phyloP scores from a whole-genome alignment of 2,113 vertebrate genomes.

The Motacilla alba region DNA sequence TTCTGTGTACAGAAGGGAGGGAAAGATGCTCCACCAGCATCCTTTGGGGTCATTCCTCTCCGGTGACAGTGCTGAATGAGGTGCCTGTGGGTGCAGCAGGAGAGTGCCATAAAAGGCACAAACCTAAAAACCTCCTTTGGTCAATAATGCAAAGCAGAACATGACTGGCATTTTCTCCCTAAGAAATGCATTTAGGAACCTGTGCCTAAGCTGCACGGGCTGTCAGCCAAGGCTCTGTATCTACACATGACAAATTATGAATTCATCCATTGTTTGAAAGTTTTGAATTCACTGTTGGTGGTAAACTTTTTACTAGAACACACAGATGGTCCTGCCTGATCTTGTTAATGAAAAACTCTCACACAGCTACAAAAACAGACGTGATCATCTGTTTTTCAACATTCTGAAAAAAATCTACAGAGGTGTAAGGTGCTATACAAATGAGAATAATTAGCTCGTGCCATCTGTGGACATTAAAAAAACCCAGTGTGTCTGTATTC shows the following conservation, averaged over 20 bases:
- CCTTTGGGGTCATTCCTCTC: neutral
- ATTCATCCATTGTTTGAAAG: constrained; percentile 59
- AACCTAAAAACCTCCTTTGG: neutral
- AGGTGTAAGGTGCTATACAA: constrained; percentile 73
- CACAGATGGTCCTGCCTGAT: constrained; percentile 85
- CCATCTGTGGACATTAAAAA: constrained; percentile 69
- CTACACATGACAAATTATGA: constrained; percentile 2
- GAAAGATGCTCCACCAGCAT: neutral
- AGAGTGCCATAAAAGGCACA: neutral
- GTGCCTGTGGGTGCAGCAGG: neutral
- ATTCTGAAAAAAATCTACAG: constrained; percentile 60
- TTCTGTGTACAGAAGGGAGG: rapidly evolving
- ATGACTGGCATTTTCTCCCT: neutral
- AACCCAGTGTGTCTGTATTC: neutral
- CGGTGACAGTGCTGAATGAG: neutral
- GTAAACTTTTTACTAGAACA: constrained; percentile 78
- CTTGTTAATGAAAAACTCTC: constrained; percentile 84
- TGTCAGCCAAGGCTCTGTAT: neutral
- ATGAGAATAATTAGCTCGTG: constrained; percentile 71
- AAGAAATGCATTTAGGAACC: neutral
- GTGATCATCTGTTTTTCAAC: constrained; percentile 80
- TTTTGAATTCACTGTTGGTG: constrained; percentile 62
- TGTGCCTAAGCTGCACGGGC: constrained; percentile 8
- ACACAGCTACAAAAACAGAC: constrained; percentile 75
- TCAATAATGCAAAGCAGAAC: neutral